Base-by-base conservation (phyloP, 35 echinoderm and acorn worm species). In the Heliocidaris erythrogramma region DNA sequence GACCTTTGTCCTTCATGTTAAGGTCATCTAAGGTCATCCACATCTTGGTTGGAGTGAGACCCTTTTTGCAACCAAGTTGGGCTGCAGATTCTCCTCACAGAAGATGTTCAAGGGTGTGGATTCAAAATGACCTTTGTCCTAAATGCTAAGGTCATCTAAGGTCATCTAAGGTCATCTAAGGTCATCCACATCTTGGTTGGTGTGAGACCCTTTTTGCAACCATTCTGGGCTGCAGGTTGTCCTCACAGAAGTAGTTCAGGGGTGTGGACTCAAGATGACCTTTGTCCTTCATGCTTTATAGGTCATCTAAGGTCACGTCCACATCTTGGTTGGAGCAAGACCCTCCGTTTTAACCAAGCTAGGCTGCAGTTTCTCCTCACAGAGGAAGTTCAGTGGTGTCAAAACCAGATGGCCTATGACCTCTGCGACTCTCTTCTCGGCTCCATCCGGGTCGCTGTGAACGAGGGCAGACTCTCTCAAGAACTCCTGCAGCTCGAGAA, bases 291-390 rank as follows among this genome's bases (percentile, higher is more conserved):
- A 14, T 59, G 9, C 53, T 59, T 59, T 59, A 9, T 60, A 14
- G 59, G 10, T 60, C 59, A 24, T 24, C 17, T 71, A 24, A 0
- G 13, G 24, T 69, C 60, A 69, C 24, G 17, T 21, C 60, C 60
- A 69, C 60, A 69, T 1, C 21, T 21, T 99, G 85, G 95, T 97
- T 12, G 98, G 98, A 21, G 96, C 95, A 61, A 99, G 97, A 9
- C 98, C 98, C 86, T 99, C 98, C 65, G 96, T 91, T 90, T 88
- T 94, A 1, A 94, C 96, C 12, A 99, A 94, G 31, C 93, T 95
- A 5, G 98, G 98, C 84, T 95, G 85, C 42, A 99, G 91, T 29
- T 95, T 91, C 91, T 97, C 96, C 60, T 94, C 89, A 18, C 78
- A 94, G 30, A 99, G 94, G 53, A 99, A 99, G 31, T 99, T 59